Evolutionary conservation across 53 echinoderm and acorn worm species (phyloP), one percentile per base, ranked within the genome.

Genomic region (Echinometra lucunter): DNA sequence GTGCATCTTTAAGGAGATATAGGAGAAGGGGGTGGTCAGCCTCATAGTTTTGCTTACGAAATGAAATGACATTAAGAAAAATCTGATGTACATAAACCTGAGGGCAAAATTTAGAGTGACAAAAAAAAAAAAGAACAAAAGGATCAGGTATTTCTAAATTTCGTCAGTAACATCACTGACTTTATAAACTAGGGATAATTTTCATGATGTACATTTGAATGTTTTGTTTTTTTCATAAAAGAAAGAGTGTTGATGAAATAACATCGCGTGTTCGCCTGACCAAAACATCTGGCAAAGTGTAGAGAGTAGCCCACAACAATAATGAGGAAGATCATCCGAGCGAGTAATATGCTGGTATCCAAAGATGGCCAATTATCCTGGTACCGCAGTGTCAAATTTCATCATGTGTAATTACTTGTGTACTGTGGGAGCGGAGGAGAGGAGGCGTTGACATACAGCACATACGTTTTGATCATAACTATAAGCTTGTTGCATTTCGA

Each of bases 261-360:
- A 34, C 69, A 34, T 21, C 4, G 63, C 63, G 23, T 63, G 16
- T 9, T 18, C 4, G 17, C 16, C 21, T 69, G 69, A 32, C 28
- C 69, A 21, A 6, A 78, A 42, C 42, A 78, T 78, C 38, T 78
- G 78, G 78, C 21, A 78, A 40, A 78, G 40, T 63, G 58, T 42
- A 78, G 17, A 78, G 42, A 40, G 17, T 78, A 21, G 38, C 78
- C 72, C 38, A 78, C 38, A 35, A 78, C 42, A 42, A 6, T 42
- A 19, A 78, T 42, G 78, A 38, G 78, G 2, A 40, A 42, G 78
- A 78, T 78, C 78, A 78, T 30, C 78, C 18, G 78, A 78, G 42
- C 78, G 17, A 78, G 6, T 78, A 78, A 78, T 78, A 78, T 78
- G 28, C 78, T 78, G 78, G 78, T 78, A 78, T 78, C 78, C 19